Conservation (phyloP, 2,888 invertebrate species). For the Diarsia dahlii region DNA sequence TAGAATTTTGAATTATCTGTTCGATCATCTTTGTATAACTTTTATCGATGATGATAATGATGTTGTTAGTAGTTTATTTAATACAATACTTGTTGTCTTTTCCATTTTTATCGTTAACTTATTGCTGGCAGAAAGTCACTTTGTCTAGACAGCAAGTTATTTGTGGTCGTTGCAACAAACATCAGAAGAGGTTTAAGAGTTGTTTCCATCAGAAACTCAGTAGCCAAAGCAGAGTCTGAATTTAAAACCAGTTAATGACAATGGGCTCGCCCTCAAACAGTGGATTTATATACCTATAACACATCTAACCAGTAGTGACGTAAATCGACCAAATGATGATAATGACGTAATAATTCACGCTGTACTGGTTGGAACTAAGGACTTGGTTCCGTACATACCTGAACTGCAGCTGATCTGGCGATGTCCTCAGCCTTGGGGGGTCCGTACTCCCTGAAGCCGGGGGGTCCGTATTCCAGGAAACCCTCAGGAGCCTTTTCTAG, state of each 20-base stretch:
- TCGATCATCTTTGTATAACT: not conserved
- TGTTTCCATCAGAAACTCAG: no score
- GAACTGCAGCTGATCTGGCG: constrained; percentile 62
- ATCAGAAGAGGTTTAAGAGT: not conserved
- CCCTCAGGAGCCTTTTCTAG: constrained; percentile 80
- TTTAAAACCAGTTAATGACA: no score
- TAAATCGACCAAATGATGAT: no score
- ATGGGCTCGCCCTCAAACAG: no score
- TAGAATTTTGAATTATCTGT: not conserved
- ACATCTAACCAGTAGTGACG: no score
- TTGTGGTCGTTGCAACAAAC: not conserved
- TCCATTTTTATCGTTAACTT: not conserved
- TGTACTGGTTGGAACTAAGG: not conserved
- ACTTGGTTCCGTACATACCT: constrained; percentile 62
- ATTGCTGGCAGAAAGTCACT: not conserved
- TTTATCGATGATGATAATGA: not conserved
- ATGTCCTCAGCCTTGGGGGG: constrained; percentile 80
- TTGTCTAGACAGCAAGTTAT: not conserved
- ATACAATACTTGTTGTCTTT: not conserved
- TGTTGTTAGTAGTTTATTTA: not conserved
- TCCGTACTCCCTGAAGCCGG: constrained; percentile 86
- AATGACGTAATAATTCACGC: not conserved
- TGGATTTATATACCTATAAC: no score
- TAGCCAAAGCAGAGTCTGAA: no score
- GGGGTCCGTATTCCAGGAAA: constrained; percentile 87